A percentile compares a stretch with the other conserved stretches of the same genome.
Evolutionary conservation across 2,797 vertebrate genomes (phyloP).

Genomic region (Capromys pilorides): DNA sequence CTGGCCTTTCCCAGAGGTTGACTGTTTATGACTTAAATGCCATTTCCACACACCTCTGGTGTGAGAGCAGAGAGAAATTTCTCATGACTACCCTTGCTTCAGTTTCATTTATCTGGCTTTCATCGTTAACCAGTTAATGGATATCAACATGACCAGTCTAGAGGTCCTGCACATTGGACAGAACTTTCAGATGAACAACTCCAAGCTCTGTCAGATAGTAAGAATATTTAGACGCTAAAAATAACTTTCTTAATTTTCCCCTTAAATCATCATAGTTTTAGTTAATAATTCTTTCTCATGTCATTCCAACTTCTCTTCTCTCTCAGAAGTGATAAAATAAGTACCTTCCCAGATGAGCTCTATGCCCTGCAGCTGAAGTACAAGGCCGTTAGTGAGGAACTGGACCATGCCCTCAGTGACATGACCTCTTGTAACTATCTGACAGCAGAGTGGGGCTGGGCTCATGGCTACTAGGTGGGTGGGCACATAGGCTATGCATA

Average conservation of each 20-base stretch:
- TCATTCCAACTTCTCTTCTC: neutral
- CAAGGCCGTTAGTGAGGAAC: constrained; percentile 99
- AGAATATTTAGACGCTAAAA: neutral
- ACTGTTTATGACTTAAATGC: neutral
- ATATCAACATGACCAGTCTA: neutral
- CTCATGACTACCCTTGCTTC: neutral
- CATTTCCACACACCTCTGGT: neutral
- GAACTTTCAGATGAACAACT: neutral
- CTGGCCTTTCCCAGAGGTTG: neutral
- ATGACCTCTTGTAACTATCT: constrained; percentile 98
- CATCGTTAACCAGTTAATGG: neutral
- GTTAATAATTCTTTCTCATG: neutral
- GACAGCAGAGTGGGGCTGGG: constrained; percentile 77
- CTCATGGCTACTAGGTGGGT: constrained; percentile 77
- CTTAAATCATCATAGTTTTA: neutral
- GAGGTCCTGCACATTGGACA: neutral
- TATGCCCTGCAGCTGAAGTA: constrained; percentile 99
- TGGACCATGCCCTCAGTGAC: constrained; percentile 99
- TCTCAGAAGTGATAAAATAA: neutral
- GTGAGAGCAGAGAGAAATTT: constrained; percentile 20
- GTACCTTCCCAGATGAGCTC: constrained; percentile 93
- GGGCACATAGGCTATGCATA: constrained; percentile 50
- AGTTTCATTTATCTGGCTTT: neutral
- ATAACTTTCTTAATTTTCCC: neutral
- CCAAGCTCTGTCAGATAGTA: neutral